Conservation (phyloP, 2,113 vertebrate species). For the Panurus biarmicus region DNA sequence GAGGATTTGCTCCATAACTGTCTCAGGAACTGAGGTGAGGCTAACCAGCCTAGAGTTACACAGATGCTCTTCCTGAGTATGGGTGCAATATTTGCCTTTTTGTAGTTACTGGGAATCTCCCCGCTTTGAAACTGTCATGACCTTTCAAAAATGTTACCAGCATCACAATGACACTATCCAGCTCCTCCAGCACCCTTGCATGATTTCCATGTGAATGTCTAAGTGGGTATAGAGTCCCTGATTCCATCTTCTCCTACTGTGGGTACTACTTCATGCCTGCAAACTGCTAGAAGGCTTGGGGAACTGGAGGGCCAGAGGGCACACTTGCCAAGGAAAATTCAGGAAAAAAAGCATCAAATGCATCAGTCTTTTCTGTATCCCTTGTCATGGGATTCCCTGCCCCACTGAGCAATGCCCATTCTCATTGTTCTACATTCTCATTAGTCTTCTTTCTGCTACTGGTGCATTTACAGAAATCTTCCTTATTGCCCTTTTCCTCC, state of each 20-base stretch:
- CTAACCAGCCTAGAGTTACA: neutral
- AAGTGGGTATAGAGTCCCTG: neutral
- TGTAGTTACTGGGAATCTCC: neutral
- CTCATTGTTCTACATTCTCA: neutral
- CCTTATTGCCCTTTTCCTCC: neutral
- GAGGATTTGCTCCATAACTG: neutral
- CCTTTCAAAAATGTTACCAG: neutral
- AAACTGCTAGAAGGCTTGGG: neutral
- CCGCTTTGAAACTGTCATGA: neutral
- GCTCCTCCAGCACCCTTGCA: neutral
- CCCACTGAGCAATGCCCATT: neutral
- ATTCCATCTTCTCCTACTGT: neutral
- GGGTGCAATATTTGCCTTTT: neutral
- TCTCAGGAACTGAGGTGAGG: neutral
- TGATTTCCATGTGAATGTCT: neutral
- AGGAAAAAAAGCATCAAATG: rapidly evolving
- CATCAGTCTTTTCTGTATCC: neutral
- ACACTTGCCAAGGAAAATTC: neutral
- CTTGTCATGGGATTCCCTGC: neutral
- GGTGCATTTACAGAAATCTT: neutral
- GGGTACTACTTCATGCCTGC: neutral
- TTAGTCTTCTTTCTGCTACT: neutral
- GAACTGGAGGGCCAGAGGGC: neutral
- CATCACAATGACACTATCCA: neutral
- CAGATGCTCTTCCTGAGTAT: neutral